Evolutionary conservation across 2,113 vertebrate species (phyloP), one percentile per base, ranked within the genome.

Genomic region (Rhinoderma darwinii): DNA sequence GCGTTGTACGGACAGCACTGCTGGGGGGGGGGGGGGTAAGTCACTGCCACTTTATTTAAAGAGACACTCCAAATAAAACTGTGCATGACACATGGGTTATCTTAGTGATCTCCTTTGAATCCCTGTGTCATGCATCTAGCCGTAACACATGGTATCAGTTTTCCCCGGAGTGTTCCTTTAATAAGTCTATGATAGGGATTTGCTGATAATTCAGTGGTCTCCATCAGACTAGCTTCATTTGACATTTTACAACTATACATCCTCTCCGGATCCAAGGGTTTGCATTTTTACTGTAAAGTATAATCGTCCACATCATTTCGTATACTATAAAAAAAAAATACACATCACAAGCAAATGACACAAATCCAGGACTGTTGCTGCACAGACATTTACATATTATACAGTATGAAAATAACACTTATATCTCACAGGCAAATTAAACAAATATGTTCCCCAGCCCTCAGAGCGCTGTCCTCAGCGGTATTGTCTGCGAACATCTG

Each of bases 301-400:
- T 43, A 22, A 41, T 2, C 25, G 8, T n/a, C 37, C 10, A 17
- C 7, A 75, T 75, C 39, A 22, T 22, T 39, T 70, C 2, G 5
- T 11, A 35, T 9, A 56, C 0, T 18, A 61, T 27, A n/a, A 61
- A 59, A 61, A n/a, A 61, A 59, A 61, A 61, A 2, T 9, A 32
- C 27, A 35, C 14, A 44, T n/a, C 25, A n/a, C 73, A 75, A 75
- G 35, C 50, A 79, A 79, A 79, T 56, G 18, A 79, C 3, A 79
- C 41, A 50, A 25, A 3, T 18, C 27, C 25, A 22, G 50, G 25
- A 4, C 32, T 20, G 3, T 1, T 39, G 68, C 44, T 18, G 25
- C 5, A 44, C 25, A 41, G 27, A 77, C 44, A 44, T 27, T 27
- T 30, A 12, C 15, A 27, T 50, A 17, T 22, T n/a, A 61, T 32